Base-by-base conservation (phyloP, 35 echinoderm and acorn worm species). In the Nesometra sesokonis region DNA sequence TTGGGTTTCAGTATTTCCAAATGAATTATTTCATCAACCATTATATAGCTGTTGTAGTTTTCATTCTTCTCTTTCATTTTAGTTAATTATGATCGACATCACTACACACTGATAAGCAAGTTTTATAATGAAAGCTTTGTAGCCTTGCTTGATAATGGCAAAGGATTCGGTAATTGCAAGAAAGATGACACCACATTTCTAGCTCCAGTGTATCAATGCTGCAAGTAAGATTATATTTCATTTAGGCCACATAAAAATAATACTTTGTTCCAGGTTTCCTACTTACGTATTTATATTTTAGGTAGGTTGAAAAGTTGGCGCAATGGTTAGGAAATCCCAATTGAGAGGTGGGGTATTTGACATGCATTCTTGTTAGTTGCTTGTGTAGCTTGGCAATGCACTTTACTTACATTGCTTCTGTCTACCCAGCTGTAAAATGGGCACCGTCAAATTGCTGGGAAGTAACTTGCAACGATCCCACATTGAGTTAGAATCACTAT, bases 41-140 rank as follows among this genome's bases (percentile, higher is more conserved):
- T 43, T 15, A 43, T 7, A 43, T 15, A 43, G n/a, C n/a, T n/a
- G n/a, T n/a, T n/a, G n/a, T 43, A 43, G 39, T 79, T 36, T 23
- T 85, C 78, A 0, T 81, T 32, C 36, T 77, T 37, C 17, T 78
- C 80, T 78, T 34, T 82, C 32, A 29, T 43, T 87, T 8, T 81
- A 97, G 94, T 86, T 11, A 97, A 97, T 81, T 97, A 97, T 81
- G 94, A 97, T 76, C 88, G 94, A n/a, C 94, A 97, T 78, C 91
- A 93, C 57, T 88, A 85, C 86, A 76, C 88, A 36, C 36, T 80
- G 85, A 38, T 91, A 38, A 39, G 76, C 11, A 23, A 85, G 35
- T 93, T 80, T 21, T 33, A 57, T 29, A 82, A 76, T 27, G 81
- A 88, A 30, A 83, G 91, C 13, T 93, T 90, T 82, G 85, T 90